Conservation (phyloP, 2,797 vertebrate genomes). For the Pitangus sulphuratus region DNA sequence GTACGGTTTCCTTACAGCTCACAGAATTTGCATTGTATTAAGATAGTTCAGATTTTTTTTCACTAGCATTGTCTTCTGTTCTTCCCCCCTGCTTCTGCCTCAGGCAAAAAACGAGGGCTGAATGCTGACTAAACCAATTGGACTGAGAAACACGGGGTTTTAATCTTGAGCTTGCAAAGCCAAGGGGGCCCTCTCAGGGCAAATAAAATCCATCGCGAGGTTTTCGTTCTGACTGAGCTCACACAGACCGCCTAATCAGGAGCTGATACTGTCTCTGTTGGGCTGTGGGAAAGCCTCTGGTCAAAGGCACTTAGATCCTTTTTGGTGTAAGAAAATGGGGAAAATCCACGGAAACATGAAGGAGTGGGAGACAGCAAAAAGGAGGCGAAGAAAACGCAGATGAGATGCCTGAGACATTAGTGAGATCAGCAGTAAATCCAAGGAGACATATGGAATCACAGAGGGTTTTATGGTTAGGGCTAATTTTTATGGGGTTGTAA, state of each 20-base stretch:
- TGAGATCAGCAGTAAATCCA: background rate
- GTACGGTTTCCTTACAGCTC: background rate
- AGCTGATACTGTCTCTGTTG: background rate
- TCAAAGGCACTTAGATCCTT: background rate
- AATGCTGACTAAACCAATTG: conserved; percentile 33
- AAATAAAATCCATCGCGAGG: background rate
- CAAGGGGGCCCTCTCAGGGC: background rate
- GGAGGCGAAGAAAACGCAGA: background rate
- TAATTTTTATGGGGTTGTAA: conserved; percentile 5
- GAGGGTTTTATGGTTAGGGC: background rate
- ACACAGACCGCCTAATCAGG: background rate
- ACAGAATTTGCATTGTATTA: conserved; percentile 39
- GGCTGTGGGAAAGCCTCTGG: background rate
- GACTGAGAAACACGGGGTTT: background rate
- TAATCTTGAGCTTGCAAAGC: background rate
- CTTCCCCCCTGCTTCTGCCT: background rate
- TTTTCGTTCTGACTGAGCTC: conserved; percentile 11
- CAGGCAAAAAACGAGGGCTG: conserved; percentile 6
- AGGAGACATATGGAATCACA: background rate
- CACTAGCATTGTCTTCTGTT: background rate
- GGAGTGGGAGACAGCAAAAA: background rate
- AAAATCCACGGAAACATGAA: background rate
- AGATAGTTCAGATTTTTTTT: conserved; percentile 47
- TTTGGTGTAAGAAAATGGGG: background rate
- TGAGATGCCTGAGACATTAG: background rate